Percentiles rank a stretch among this genome's conserved stretches.
Conservation (phyloP, 2,888 invertebrate genomes). For the Catonia carolina region DNA sequence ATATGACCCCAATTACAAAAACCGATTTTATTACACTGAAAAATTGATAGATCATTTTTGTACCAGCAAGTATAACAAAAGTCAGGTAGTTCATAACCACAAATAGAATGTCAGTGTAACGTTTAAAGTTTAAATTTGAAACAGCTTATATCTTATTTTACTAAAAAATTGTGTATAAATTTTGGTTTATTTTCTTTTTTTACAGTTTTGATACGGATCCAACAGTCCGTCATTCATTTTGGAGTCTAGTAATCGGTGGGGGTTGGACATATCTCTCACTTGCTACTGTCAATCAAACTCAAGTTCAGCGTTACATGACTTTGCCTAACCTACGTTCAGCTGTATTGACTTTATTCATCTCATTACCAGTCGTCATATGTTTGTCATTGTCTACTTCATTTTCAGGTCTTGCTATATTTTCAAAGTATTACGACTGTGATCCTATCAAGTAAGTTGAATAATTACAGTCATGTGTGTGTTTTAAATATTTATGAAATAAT, state of each 20-base stretch:
- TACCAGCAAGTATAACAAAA: too few relatives aligned
- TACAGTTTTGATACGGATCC: constrained; percentile 70
- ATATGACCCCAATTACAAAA: too few relatives aligned
- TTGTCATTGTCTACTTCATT: constrained; percentile 46
- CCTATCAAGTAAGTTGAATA: constrained; percentile 62
- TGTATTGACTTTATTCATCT: constrained; percentile 13
- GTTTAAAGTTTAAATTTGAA: not conserved
- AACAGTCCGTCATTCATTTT: constrained; percentile 70
- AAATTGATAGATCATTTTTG: too few relatives aligned
- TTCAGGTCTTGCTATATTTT: constrained; percentile 79
- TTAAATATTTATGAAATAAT: too few relatives aligned
- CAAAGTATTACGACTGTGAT: constrained; percentile 77
- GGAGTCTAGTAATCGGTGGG: constrained; percentile 70
- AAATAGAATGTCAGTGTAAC: not conserved
- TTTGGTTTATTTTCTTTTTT: constrained; percentile 28
- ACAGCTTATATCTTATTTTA: too few relatives aligned
- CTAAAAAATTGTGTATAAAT: too few relatives aligned
- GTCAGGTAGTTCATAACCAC: too few relatives aligned
- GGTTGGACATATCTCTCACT: constrained; percentile 74
- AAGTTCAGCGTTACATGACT: constrained; percentile 77
- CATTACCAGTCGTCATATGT: constrained; percentile 16
- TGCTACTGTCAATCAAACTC: constrained; percentile 78
- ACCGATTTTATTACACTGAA: too few relatives aligned
- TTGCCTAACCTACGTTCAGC: constrained; percentile 44
- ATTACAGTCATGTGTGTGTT: too few relatives aligned